These are phyloP conservation scores for Malthinus seriepunctatus DNA, from an alignment of 2,888 invertebrate species.

Conservation along the genomic window DNA sequence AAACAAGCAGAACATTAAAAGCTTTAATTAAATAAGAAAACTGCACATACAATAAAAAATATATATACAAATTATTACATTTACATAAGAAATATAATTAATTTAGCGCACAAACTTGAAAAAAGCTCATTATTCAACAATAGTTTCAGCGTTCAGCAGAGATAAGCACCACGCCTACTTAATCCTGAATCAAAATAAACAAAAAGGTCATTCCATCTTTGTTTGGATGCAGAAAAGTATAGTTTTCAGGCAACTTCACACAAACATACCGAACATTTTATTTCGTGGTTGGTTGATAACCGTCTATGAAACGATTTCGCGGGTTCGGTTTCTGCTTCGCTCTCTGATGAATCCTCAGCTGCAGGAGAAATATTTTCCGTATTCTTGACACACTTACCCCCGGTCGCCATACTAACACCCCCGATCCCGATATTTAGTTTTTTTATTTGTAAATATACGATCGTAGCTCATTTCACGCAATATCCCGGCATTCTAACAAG, in stretches of 20 bases:
- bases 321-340: constrained; percentile 82
- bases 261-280: constrained; percentile 74
- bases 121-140: constrained; percentile 13
- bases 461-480: constrained; percentile 22
- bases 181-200: constrained; percentile 36
- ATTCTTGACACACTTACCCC: constrained; percentile 49
- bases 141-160: constrained; percentile 15
- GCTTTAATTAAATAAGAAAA: constrained; percentile 17
- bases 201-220: constrained; percentile 42
- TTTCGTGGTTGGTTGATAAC: constrained; percentile 81
- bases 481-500: neutral
- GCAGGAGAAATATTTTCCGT: constrained; percentile 47
- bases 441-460: constrained; percentile 16
- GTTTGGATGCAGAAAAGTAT: constrained; percentile 33
- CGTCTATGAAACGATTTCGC: constrained; percentile 76
- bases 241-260: constrained; percentile 35
- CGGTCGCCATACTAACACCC: constrained; percentile 46
- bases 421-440: constrained; percentile 34
- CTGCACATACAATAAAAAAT: constrained; percentile 18
- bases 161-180: constrained; percentile 35
- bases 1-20: constrained; percentile 18
- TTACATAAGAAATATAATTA: constrained; percentile 6
- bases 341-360: constrained; percentile 71
- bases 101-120: constrained; percentile 8
- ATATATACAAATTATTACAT: constrained; percentile 9